Base-by-base conservation (phyloP, 2,113 vertebrate genomes). In the Ardeotis arabs region DNA sequence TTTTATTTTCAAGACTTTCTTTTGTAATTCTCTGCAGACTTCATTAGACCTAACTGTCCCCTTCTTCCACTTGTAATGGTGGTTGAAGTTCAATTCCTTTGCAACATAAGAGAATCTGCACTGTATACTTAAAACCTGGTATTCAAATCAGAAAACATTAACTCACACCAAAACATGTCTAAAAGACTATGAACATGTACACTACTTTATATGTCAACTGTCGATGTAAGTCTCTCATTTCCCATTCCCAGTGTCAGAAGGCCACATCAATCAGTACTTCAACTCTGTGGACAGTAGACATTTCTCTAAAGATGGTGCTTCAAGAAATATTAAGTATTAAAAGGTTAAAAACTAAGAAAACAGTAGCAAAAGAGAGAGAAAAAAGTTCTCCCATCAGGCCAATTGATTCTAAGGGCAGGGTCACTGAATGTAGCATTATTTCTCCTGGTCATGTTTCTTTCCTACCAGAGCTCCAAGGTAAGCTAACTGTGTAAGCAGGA, bases 391-490 rank as follows among this genome's bases (percentile, higher is more conserved):
- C 97, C 98, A 97, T 96, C 97, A 98, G 97, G 95, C 97, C 98
- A 96, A 97, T 95, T 97, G 97, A 98, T 97, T 98, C 95, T 98
- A 98, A 98, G 98, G 98, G 97, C 97, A 98, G 97, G 98, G 98
- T 98, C 98, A 98, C 97, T 99, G 98, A 99, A 99, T 99, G 99
- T 99, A 98, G 98, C 98, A 98, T 99, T 99, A 99, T 99, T 99
- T 98, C 98, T 99, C 95, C 98, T 97, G 98, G 98, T 98, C 97
- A 98, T 99, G 98, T 99, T 99, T 99, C 99, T 99, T 99, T 99
- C 98, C 98, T 98, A 98, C 97, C 98, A 97, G 80, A 97, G 98
- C 98, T 99, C 99, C 99, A 99, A 99, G 99, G 99, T 99, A 99
- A 99, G 99, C 99, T 98, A 97, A 98, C 98, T 97, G 98, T 98